These are phyloP conservation scores for Apamea anceps DNA, from an alignment of 2,888 invertebrate species.

Conservation along the genomic window DNA sequence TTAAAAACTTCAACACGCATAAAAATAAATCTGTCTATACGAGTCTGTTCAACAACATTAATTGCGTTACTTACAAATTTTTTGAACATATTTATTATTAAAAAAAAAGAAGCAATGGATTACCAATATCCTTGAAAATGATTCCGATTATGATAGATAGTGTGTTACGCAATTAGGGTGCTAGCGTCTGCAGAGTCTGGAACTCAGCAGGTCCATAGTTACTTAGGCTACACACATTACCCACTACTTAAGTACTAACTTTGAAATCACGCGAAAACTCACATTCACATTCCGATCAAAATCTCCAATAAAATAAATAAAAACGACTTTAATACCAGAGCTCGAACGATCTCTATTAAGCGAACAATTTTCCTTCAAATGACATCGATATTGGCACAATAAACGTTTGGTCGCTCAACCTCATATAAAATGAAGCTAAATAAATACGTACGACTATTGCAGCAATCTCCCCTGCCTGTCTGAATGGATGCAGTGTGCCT, in stretches of 20 bases:
- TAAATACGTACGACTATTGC: constrained; percentile 46
- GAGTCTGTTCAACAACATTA: too few relatives aligned
- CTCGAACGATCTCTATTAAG: constrained; percentile 52
- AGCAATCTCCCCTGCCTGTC: constrained; percentile 25
- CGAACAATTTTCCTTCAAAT: constrained; percentile 53
- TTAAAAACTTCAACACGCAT: too few relatives aligned
- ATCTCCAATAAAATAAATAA: constrained; percentile 31
- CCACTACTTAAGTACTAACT: not conserved
- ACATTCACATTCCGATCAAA: constrained; percentile 20
- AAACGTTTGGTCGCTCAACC: constrained; percentile 40
- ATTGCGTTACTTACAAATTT: too few relatives aligned
- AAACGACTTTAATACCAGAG: constrained; percentile 31
- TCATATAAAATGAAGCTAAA: constrained; percentile 34
- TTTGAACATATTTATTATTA: too few relatives aligned
- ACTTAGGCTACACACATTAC: not conserved
- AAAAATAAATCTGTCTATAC: too few relatives aligned
- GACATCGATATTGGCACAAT: constrained; percentile 60
- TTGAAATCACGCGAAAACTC: not conserved
- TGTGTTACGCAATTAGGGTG: too few relatives aligned
- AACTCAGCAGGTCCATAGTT: not conserved
- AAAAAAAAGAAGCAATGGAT: too few relatives aligned
- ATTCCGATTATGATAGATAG: too few relatives aligned
- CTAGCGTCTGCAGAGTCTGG: not conserved
- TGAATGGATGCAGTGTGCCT: constrained; percentile 17
- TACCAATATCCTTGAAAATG: too few relatives aligned